Evolutionary conservation across 2,888 invertebrate genomes (phyloP).

Genomic region (Drosophila rubida): DNA sequence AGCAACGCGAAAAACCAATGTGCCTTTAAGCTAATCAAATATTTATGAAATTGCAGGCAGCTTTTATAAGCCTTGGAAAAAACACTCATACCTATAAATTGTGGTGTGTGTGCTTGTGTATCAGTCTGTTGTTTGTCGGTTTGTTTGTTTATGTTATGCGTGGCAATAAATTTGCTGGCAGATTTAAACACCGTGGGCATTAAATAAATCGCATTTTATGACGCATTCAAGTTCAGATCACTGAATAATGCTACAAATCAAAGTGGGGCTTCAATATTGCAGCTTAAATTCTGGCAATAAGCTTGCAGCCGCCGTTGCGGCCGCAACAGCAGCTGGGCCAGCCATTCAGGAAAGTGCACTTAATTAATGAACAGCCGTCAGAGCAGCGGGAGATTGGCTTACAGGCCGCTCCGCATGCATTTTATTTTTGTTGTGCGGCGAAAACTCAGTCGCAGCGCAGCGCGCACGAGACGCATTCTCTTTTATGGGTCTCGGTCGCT

Average conservation of each 20-base stretch:
- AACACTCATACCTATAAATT: not conserved
- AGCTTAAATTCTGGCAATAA: constrained; percentile 1
- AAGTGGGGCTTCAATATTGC: not conserved
- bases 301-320: not conserved
- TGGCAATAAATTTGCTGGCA: constrained; percentile 43
- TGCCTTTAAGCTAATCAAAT: constrained; percentile 68
- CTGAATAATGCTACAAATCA: constrained; percentile 34
- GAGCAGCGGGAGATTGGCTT: not conserved
- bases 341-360: constrained; percentile 20
- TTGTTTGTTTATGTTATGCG: constrained; percentile 47
- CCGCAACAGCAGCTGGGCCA: constrained; percentile 1
- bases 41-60: constrained; percentile 62
- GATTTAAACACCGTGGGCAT: constrained; percentile 36
- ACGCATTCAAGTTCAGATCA: constrained; percentile 45
- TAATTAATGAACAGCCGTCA: constrained; percentile 36
- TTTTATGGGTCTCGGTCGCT: not conserved
- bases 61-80: constrained; percentile 19
- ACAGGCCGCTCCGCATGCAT: not conserved
- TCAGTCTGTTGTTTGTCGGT: not conserved
- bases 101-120: not conserved
- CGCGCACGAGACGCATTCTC: constrained; percentile 20
- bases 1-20: constrained; percentile 6
- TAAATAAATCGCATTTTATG: constrained; percentile 53
- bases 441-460: constrained; percentile 8
- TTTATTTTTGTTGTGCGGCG: not conserved